Evolutionary conservation across 2,888 invertebrate genomes (phyloP), one percentile per base, ranked within the genome.

Genomic region (Therioaphis trifolii): DNA sequence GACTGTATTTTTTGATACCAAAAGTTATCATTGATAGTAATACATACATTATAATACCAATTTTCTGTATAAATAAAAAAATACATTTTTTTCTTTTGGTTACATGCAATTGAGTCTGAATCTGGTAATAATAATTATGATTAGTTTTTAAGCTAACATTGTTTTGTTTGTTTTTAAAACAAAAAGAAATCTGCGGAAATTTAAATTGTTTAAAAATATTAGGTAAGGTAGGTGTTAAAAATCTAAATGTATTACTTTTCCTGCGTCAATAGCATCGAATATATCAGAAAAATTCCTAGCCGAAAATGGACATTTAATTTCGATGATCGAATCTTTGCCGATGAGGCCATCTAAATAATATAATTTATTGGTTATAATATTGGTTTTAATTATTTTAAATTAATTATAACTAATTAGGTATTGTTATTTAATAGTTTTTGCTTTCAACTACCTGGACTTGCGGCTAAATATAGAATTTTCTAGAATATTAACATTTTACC

Each of bases 81-180:
- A 40, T 66, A n/a, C 66, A 66, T 66, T 40, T n/a, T 35, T 66
- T 66, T 35, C 66, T 66, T 66, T 66, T 66, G 14, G 66, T 66
- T n/a, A 40, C 21, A 21, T 66, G 66, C 2, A 66, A 63, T 63
- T 63, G 63, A 7, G 63, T 14, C 18, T 63, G 40, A 24, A 66
- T 66, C n/a, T 66, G 35, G 1, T 66, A 40, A 40, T n/a, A 40
- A 40, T 66, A 66, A 66, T 66, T 66, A 66, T 66, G 66, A 11
- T 66, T 66, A 0, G 18, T 66, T 66, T n/a, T 40, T 66, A 66
- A n/a, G 0, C 12, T 9, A 40, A 40, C 66, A n/a, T 40, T 66
- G 4, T 11, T 66, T 40, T n/a, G 29, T 66, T 40, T 1, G n/a
- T 66, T 40, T 40, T 11, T 40, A 66, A 11, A 40, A 21, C 43